These are phyloP conservation scores for Melospiza melodia DNA, from an alignment of 2,113 vertebrate species.

Conservation along the genomic window DNA sequence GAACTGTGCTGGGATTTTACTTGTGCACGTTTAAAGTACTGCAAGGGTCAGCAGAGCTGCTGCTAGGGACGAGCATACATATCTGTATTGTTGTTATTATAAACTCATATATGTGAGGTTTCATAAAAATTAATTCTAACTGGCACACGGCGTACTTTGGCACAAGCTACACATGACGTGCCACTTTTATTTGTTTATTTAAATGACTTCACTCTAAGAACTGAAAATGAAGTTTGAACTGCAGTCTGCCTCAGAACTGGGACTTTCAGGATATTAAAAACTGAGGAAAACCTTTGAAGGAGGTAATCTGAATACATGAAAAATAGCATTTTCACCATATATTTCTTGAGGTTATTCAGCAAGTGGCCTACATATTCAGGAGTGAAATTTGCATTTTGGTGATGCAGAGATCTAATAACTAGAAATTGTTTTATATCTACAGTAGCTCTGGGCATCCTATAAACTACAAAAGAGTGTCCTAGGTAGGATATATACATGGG, in stretches of 20 bases:
- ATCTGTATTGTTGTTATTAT: background rate
- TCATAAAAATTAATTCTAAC: slow-evolving; percentile 32
- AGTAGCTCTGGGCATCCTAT: slow-evolving; percentile 31
- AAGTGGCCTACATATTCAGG: slow-evolving; percentile 53
- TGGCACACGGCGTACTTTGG: slow-evolving; percentile 34
- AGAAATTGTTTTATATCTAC: slow-evolving; percentile 44
- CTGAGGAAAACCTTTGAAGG: slow-evolving; percentile 33
- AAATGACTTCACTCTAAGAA: slow-evolving; percentile 57
- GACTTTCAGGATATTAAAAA: slow-evolving; percentile 52
- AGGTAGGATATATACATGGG: background rate
- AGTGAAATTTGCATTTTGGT: slow-evolving; percentile 55
- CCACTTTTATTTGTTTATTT: slow-evolving; percentile 61
- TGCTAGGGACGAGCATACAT: background rate
- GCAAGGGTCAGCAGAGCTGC: background rate
- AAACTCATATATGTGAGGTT: background rate
- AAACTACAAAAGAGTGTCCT: slow-evolving; percentile 2
- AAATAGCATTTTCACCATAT: slow-evolving; percentile 18
- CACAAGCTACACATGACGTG: background rate
- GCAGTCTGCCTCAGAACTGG: slow-evolving; percentile 11
- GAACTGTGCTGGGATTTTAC: background rate
- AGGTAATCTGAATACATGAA: background rate
- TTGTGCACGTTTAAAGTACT: background rate
- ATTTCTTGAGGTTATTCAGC: slow-evolving; percentile 52
- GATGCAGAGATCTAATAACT: slow-evolving; percentile 41
- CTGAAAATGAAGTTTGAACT: slow-evolving; percentile 35